Percentiles rank a stretch among this genome's conserved stretches.
These are phyloP conservation scores for Aphis gossypii DNA, from an alignment of 1,140 invertebrate species.

Conservation along the genomic window DNA sequence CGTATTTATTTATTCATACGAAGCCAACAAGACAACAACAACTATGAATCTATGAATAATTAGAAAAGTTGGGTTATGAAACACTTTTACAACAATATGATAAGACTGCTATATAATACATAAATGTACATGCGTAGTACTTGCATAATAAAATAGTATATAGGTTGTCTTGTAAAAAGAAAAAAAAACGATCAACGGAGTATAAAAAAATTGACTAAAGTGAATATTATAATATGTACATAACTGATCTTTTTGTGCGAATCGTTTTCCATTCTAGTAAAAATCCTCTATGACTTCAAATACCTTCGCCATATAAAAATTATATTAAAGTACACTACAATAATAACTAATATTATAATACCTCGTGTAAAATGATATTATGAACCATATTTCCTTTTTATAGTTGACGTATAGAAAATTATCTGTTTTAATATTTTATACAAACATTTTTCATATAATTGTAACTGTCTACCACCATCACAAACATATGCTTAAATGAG, in stretches of 20 bases:
- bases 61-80: background rate
- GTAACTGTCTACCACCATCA: too few species aligned
- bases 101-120: background rate
- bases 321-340: background rate
- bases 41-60: constrained; percentile 27
- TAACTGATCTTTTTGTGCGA: too few species aligned
- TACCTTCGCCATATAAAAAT: too few species aligned
- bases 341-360: background rate
- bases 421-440: too few species aligned
- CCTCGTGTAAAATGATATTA: background rate
- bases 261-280: too few species aligned
- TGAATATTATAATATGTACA: background rate
- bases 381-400: too few species aligned
- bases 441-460: too few species aligned
- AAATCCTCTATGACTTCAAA: background rate
- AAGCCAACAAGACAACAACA: background rate
- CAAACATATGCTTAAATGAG: too few species aligned
- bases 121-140: background rate
- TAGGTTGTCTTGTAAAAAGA: background rate
- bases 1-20: constrained; percentile 25
- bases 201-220: background rate
- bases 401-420: too few species aligned
- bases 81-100: background rate
- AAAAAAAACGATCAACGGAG: background rate
- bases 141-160: background rate